Conservation (phyloP, 1,140 invertebrate species). For the Halyomorpha halys region DNA sequence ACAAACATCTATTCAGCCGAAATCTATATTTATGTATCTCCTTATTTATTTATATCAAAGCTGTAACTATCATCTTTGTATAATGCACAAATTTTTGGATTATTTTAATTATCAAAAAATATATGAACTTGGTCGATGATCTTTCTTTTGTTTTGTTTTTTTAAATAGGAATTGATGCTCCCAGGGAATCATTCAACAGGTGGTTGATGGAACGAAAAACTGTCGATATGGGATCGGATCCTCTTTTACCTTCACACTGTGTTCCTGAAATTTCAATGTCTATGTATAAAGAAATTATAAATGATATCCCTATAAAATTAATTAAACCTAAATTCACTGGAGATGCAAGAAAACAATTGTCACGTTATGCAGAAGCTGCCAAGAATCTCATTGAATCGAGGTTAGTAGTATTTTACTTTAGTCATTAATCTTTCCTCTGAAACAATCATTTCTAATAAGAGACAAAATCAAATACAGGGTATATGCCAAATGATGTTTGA, state of each 20-base stretch:
- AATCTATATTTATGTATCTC: too few relatives aligned
- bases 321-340: constrained; percentile 88
- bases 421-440: too few relatives aligned
- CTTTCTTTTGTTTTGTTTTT: constrained; percentile 6
- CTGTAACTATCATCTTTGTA: too few relatives aligned
- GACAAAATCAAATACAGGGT: too few relatives aligned
- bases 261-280: constrained; percentile 83
- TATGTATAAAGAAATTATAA: constrained; percentile 97
- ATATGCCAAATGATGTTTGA: too few relatives aligned
- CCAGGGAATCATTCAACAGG: constrained; percentile 90
- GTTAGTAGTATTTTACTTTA: constrained; percentile 33
- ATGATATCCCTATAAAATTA: constrained; percentile 94
- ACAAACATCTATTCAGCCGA: too few relatives aligned
- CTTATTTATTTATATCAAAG: too few relatives aligned
- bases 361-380: constrained; percentile 89
- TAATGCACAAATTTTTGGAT: too few relatives aligned
- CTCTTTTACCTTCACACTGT: constrained; percentile 81
- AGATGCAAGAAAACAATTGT: constrained; percentile 91
- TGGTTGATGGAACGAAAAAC: constrained; percentile 94
- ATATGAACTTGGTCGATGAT: too few relatives aligned
- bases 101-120: too few relatives aligned
- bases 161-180: constrained; percentile 71
- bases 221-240: constrained; percentile 76
- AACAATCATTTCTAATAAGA: too few relatives aligned
- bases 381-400: constrained; percentile 91